Base-by-base conservation (phyloP, 2,888 invertebrate species). In the Ariolimax columbianus region DNA sequence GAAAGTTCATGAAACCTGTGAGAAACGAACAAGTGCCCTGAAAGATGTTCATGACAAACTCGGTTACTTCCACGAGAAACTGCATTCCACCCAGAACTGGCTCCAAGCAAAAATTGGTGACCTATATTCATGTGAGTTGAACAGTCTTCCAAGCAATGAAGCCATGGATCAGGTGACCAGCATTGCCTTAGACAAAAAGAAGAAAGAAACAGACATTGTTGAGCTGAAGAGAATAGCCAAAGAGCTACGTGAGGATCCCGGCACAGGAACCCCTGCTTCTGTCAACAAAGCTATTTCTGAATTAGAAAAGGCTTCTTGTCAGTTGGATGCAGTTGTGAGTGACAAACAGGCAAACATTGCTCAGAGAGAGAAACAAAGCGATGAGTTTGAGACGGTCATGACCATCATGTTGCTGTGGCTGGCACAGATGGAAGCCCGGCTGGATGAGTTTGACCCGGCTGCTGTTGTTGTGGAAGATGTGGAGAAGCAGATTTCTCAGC, bases 271-370 rank as follows among this genome's bases (percentile, higher is more conserved):
- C 40, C 87, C 86, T 0, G 77, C 87, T 9, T 33, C 90, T 26
- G 87, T 93, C 36, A 92, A 92, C 84, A 92, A 92, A 85, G 88
- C 90, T 14, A 81, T 93, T 38, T 79, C 88, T n/a, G 90, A 96
- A 2, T 95, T 98, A 88, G 98, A 98, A 94, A 96, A 96, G 88
- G 97, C 96, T 91, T 98, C 98, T 98, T 96, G 97, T 78, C 97
- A 98, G 92, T 95, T 98, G 89, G 97, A 96, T 91, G 96, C 96
- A 30, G 94, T 97, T 0, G 95, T 98, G 47, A 97, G 97, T 89
- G 98, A 98, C 92, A 97, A 97, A 90, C 96, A 97, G 90, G 96
- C 97, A 91, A 95, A 98, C 43, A 97, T 97, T 59, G 97, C 96
- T 91, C 96, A 97, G 89, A 96, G 97, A 80, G 96, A 97, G 0